Evolutionary conservation across 2,797 vertebrate species (phyloP), one percentile per base, ranked within the genome.

Genomic region (Chloroceryle amazona): DNA sequence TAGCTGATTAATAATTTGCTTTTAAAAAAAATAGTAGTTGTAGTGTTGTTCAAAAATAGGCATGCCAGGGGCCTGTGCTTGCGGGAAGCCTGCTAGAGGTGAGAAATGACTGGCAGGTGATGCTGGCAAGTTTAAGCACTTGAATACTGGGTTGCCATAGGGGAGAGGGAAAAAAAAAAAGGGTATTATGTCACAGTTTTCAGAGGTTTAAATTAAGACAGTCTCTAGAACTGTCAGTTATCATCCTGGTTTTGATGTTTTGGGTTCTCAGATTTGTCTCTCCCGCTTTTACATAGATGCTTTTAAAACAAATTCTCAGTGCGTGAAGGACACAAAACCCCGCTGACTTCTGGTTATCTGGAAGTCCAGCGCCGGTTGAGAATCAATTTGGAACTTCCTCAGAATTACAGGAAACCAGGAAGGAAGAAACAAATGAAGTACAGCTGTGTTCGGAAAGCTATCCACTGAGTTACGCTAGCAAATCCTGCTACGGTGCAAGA

Each of bases 321-420:
- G 76, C 87, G 81, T 84, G 82, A 95, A 96, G 88, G 82, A 84
- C 82, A 74, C 54, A 42, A 70, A 88, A 73, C 76, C 60, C 83
- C 82, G 57, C 46, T 81, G 70, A 76, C 51, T 84, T 73, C 31
- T 51, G 42, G 18, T 5, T 67, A 71, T 46, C 29, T 68, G 49
- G 25, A 85, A 60, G 85, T 23, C 22, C 23, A 26, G 75, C 55
- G 46, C 44, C 86, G 65, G 51, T 52, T 33, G 65, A 66, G 76
- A 95, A 71, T 70, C 28, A 28, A 93, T 89, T 66, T 89, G 23
- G 42, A 90, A 80, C 42, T 39, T 52, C 47, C 26, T 76, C 63
- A 72, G n/a, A 84, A 93, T 66, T 42, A 46, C 0, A 1, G 31
- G 16, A 63, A 33, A 35, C 49, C 54, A 81, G 23, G 33, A 63